Percentiles rank a stretch among this genome's conserved stretches.
These are phyloP conservation scores for Spongia lamella DNA, from an alignment of 37 sponge, comb jelly and placozoan species.

Conservation along the genomic window DNA sequence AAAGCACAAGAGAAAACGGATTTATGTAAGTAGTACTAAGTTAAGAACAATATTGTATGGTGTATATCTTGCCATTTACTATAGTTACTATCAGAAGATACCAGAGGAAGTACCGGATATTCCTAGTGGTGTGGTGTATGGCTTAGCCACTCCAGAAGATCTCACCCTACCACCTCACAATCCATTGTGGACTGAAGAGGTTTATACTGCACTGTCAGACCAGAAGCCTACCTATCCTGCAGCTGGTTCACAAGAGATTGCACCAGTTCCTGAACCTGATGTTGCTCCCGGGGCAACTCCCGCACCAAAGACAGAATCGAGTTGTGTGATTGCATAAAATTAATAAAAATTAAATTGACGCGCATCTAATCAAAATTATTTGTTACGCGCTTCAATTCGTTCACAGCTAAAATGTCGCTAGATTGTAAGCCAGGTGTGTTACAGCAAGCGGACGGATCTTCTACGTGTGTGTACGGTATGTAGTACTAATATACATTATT, in stretches of 20 bases:
- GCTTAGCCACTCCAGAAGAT: conserved; percentile 91
- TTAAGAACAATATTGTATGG: too few species aligned
- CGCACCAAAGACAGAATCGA: conserved; percentile 77
- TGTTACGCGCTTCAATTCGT: too few species aligned
- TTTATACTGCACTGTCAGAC: too few species aligned
- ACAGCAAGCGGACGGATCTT: conserved; percentile 73
- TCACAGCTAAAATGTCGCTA: too few species aligned
- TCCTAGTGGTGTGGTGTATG: conserved; percentile 83
- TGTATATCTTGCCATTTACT: too few species aligned
- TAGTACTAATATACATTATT: not conserved
- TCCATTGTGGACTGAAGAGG: conserved; percentile 91
- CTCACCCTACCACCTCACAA: conserved; percentile 86
- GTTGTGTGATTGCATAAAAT: conserved; percentile 81
- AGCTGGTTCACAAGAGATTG: conserved; percentile 77
- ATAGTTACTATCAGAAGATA: conserved; percentile 94
- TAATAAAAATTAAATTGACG: too few species aligned
- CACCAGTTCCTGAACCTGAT: conserved; percentile 86
- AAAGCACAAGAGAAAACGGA: conserved; percentile 92
- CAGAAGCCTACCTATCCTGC: too few species aligned
- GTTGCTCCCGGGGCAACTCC: conserved; percentile 71
- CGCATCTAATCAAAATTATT: too few species aligned
- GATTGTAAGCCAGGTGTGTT: conserved; percentile 67
- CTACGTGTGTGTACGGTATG: conserved; percentile 53
- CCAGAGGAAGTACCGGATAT: conserved; percentile 87
- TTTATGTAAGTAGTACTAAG: too few species aligned